Base-by-base conservation (phyloP, 2,113 vertebrate genomes). In the Prietella phreatophila region DNA sequence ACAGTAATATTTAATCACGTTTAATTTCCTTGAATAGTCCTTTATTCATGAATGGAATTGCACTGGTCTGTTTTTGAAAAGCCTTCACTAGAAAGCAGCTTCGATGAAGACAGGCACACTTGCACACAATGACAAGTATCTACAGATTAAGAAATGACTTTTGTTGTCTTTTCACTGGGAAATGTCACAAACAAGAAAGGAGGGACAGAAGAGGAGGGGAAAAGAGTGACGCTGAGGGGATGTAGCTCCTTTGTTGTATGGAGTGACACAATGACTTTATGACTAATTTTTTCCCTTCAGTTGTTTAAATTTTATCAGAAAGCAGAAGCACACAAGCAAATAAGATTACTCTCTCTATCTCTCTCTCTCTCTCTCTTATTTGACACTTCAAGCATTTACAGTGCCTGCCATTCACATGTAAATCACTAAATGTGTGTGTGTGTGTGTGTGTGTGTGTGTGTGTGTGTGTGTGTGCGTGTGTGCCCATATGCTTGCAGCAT, bases 231-330 rank as follows among this genome's bases (percentile, higher is more conserved):
- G 88, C 90, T 88, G 91, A 93, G 93, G 93, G 92, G 94, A 93
- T 93, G 94, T 92, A 89, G 91, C 42, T 92, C 93, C 94, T 95
- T 95, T 94, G 87, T 90, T 95, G 93, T 87, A 9, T 92, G 92
- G 93, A 95, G 93, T 94, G 95, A 95, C 95, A 95, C 95, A 95
- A 96, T 94, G 94, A 95, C 94, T 95, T 95, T 94, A 93, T 95
- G 94, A 95, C 93, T 95, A 93, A 95, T 75, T 87, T 78, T 83
- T 83, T 88, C 30, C 94, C 94, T 93, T 91, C 92, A 93, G 91
- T 88, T 89, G 60, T 94, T 94, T 92, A 93, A 69, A 84, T 90
- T 92, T 90, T 88, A 84, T 84, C 78, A 79, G 93, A 79, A 92
- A 93, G 92, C 94, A 93, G 75, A 80, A 80, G 76, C 76, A 80